phyloP scores from a whole-genome alignment of 2,113 vertebrate species.

The Tachysurus fulvidraco region DNA sequence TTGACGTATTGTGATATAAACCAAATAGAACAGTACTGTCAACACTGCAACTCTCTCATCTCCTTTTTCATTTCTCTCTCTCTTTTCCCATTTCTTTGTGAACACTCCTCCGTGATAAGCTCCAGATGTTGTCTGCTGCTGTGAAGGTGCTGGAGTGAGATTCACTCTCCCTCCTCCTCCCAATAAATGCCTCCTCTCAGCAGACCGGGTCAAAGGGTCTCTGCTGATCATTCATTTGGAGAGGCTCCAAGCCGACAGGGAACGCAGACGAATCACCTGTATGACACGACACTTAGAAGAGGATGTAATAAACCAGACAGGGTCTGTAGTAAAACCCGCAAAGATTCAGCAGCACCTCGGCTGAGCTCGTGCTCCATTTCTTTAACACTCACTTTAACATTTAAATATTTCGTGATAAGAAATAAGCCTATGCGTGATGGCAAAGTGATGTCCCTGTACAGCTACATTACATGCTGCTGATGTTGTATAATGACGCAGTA shows the following conservation, averaged over 20 bases:
- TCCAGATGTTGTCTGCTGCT: slow-evolving; percentile 55
- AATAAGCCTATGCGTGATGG: not conserved
- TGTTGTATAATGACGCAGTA: not conserved
- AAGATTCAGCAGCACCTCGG: not conserved
- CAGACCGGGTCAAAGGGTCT: slow-evolving; percentile 43
- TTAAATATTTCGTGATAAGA: not conserved
- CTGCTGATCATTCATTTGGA: slow-evolving; percentile 41
- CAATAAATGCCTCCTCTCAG: slow-evolving; percentile 39
- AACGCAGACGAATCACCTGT: slow-evolving; percentile 39
- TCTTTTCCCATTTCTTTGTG: slow-evolving; percentile 34
- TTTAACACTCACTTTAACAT: slow-evolving; percentile 4
- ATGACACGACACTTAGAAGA: slow-evolving; percentile 27
- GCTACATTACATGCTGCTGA: not conserved
- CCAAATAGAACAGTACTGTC: slow-evolving; percentile 35
- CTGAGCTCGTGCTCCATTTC: not conserved
- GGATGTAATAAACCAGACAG: slow-evolving; percentile 34
- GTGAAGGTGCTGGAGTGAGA: slow-evolving; percentile 50
- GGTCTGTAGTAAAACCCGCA: not conserved
- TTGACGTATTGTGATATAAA: slow-evolving; percentile 52
- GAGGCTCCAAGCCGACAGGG: slow-evolving; percentile 27
- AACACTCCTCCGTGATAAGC: slow-evolving; percentile 49
- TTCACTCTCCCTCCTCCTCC: slow-evolving; percentile 41
- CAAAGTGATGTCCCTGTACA: not conserved
- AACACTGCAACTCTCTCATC: slow-evolving; percentile 38
- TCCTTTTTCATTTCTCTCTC: slow-evolving; percentile 28